phyloP scores from a whole-genome alignment of 2,797 vertebrate genomes.

The Anableps anableps region DNA sequence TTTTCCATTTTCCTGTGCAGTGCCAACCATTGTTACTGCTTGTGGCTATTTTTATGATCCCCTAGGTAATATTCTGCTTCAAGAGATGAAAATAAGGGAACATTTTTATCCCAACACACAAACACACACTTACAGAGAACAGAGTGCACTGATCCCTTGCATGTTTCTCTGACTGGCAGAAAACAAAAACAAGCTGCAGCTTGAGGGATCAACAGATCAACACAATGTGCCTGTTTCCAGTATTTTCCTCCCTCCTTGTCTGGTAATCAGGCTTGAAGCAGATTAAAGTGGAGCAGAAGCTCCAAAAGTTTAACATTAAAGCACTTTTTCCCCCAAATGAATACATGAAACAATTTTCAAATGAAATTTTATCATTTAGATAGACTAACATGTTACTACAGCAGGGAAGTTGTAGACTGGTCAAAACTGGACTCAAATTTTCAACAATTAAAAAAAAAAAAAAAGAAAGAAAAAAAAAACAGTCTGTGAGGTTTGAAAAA shows the following conservation, averaged over 20 bases:
- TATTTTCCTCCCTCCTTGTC: not conserved
- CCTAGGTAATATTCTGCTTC: not conserved
- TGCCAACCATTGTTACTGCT: not conserved
- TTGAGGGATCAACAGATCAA: constrained; percentile 2
- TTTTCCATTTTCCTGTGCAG: not conserved
- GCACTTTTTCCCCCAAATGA: not conserved
- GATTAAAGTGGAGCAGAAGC: not conserved
- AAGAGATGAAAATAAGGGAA: constrained; percentile 2
- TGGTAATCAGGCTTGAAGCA: constrained; percentile 5
- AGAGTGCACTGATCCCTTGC: not conserved
- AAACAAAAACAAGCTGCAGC: constrained; percentile 10
- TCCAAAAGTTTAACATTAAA: not conserved
- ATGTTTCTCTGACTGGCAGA: not conserved
- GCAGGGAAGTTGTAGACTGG: not conserved
- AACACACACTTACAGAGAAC: not conserved
- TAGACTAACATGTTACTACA: not conserved
- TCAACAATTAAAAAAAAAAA: too few relatives aligned
- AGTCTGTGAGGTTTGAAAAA: not conserved
- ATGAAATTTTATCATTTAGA: not conserved
- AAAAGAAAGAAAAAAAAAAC: not conserved
- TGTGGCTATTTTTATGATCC: not conserved
- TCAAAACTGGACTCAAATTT: too few relatives aligned
- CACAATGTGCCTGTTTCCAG: not conserved
- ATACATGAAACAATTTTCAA: not conserved
- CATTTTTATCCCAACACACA: not conserved